Evolutionary conservation across 2,113 vertebrate species (phyloP).

Genomic region (Galbula dea): DNA sequence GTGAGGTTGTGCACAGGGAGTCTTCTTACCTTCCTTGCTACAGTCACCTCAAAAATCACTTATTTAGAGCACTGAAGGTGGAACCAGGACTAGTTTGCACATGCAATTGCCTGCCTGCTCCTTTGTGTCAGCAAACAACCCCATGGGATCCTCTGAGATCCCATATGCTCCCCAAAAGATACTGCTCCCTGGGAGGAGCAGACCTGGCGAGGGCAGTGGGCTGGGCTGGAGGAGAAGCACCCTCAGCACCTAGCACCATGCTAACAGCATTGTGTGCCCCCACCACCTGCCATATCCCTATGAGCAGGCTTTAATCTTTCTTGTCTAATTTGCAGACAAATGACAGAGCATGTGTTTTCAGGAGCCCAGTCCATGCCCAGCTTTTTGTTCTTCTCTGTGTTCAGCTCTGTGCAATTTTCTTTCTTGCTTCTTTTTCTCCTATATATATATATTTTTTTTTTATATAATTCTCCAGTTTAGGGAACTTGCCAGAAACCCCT

Average conservation of each 20-base stretch:
- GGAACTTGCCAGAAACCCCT: background rate
- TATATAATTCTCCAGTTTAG: background rate
- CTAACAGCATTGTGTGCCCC: background rate
- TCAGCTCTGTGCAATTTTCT: background rate
- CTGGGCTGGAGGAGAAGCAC: background rate
- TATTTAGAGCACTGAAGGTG: background rate
- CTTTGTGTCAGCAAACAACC: background rate
- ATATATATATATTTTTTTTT: no score
- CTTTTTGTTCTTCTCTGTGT: background rate
- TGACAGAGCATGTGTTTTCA: background rate
- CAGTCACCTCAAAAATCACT: background rate
- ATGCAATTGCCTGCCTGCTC: background rate
- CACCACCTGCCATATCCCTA: rapidly evolving
- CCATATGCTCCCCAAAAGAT: rapidly evolving
- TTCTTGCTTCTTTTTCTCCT: background rate
- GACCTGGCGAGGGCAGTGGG: rapidly evolving
- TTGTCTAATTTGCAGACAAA: background rate
- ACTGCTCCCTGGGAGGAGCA: rapidly evolving
- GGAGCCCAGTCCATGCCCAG: background rate
- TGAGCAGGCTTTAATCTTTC: background rate
- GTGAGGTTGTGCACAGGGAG: background rate
- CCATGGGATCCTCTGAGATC: background rate
- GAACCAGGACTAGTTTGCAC: background rate
- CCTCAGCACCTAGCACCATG: rapidly evolving
- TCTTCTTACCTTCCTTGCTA: background rate